Percentiles rank a stretch among this genome's conserved stretches.
Conservation (phyloP, 1,140 invertebrate genomes). For the Thaumetopoea pityocampa region DNA sequence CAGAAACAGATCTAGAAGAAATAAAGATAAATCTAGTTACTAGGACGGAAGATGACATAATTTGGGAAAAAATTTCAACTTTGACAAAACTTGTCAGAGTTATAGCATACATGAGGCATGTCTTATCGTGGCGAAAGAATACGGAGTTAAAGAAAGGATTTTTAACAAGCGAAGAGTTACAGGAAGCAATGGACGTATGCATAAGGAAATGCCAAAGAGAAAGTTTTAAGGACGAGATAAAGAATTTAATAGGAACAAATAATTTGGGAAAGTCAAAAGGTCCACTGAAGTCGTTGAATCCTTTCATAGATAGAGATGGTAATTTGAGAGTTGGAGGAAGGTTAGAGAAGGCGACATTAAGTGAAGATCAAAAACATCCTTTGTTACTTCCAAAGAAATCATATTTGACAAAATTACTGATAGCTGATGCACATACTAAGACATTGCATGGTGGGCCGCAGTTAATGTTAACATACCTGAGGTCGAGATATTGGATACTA, state of each 20-base stretch:
- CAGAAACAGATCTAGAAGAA: neutral
- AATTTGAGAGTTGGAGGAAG: conserved; percentile 5
- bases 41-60: neutral
- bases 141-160: neutral
- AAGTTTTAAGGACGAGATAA: neutral
- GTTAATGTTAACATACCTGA: neutral
- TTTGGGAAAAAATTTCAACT: neutral
- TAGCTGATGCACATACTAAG: conserved; percentile 1
- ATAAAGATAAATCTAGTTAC: neutral
- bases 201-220: conserved; percentile 1
- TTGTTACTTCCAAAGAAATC: neutral
- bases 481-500: conserved; percentile 4
- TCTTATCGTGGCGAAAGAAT: neutral
- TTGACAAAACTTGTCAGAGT: neutral
- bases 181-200: neutral
- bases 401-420: neutral
- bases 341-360: neutral
- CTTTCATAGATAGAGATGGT: conserved; percentile 1
- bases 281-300: neutral
- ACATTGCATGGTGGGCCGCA: conserved; percentile 6
- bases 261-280: conserved; percentile 1
- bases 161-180: neutral
- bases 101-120: neutral
- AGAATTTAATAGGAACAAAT: neutral
- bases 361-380: conserved; percentile 1